Evolutionary conservation across 1,140 invertebrate species (phyloP).

Genomic region (Drosophila repleta): DNA sequence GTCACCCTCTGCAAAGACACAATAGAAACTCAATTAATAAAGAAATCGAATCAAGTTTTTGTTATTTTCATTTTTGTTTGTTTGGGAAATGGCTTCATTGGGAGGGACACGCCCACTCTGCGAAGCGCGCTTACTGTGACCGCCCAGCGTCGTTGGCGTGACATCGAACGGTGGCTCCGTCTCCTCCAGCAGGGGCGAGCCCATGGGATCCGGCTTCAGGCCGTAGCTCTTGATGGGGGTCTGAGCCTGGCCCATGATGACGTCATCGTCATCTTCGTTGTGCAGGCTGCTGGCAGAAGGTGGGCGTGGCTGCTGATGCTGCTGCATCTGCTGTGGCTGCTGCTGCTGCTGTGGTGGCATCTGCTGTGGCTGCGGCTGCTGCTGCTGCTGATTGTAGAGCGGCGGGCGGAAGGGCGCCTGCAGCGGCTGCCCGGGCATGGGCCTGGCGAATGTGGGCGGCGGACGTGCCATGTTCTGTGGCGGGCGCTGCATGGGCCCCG

Average conservation of each 20-base stretch:
- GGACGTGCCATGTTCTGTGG: constrained; percentile 68
- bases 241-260: constrained; percentile 75
- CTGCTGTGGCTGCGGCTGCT: constrained; percentile 86
- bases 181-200: constrained; percentile 67
- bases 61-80: neutral
- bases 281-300: constrained; percentile 57
- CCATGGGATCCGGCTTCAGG: constrained; percentile 65
- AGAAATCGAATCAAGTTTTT: neutral
- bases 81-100: constrained; percentile 54
- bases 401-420: constrained; percentile 63
- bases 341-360: constrained; percentile 46
- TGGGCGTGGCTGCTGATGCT: constrained; percentile 57
- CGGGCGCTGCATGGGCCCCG: constrained; percentile 50
- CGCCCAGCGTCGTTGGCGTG: constrained; percentile 22
- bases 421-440: constrained; percentile 64
- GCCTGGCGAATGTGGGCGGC: constrained; percentile 64
- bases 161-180: constrained; percentile 65
- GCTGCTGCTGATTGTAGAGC: constrained; percentile 87
- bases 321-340: constrained; percentile 25
- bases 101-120: neutral
- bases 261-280: constrained; percentile 80
- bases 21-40: constrained; percentile 27
- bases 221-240: constrained; percentile 71
- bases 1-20: constrained; percentile 87
- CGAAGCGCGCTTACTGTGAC: constrained; percentile 45